These are phyloP conservation scores for Catonia carolina DNA, from an alignment of 2,888 invertebrate species.

Conservation along the genomic window DNA sequence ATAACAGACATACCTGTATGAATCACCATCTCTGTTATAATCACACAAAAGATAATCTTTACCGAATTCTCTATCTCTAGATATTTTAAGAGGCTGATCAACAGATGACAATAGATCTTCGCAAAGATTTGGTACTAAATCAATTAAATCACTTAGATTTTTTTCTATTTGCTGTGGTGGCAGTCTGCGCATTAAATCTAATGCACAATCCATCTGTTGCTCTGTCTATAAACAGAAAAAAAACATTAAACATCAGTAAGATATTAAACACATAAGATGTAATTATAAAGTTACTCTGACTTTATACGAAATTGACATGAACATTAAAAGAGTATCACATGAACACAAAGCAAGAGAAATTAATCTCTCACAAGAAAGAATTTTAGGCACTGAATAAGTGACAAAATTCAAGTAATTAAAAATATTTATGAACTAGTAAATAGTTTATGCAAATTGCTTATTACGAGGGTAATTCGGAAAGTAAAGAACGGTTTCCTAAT, in stretches of 20 bases:
- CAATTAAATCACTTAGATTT: conserved; percentile 95
- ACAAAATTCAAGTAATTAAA: no score
- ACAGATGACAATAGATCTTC: conserved; percentile 96
- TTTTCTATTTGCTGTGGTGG: conserved; percentile 99
- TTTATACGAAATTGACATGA: no score
- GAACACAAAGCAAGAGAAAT: no score
- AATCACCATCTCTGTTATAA: conserved; percentile 98
- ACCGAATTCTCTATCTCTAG: conserved; percentile 87
- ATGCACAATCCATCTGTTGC: conserved; percentile 96
- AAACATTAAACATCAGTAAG: conserved; percentile 1
- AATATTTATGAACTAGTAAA: no score
- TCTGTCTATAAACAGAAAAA: conserved; percentile 60
- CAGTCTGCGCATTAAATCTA: conserved; percentile 96
- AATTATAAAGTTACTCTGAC: no score
- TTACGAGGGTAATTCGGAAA: no score
- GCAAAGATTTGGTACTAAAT: conserved; percentile 90
- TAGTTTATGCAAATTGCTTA: no score
- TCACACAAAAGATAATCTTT: conserved; percentile 98
- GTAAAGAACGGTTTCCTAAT: no score
- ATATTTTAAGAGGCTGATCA: conserved; percentile 97
- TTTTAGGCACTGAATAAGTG: no score
- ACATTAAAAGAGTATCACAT: no score
- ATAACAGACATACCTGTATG: conserved; percentile 76
- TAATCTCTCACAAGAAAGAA: no score
- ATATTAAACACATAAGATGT: no score